These are phyloP conservation scores for Atherinosoma microstoma DNA, from an alignment of 2,797 vertebrate genomes.

Conservation along the genomic window DNA sequence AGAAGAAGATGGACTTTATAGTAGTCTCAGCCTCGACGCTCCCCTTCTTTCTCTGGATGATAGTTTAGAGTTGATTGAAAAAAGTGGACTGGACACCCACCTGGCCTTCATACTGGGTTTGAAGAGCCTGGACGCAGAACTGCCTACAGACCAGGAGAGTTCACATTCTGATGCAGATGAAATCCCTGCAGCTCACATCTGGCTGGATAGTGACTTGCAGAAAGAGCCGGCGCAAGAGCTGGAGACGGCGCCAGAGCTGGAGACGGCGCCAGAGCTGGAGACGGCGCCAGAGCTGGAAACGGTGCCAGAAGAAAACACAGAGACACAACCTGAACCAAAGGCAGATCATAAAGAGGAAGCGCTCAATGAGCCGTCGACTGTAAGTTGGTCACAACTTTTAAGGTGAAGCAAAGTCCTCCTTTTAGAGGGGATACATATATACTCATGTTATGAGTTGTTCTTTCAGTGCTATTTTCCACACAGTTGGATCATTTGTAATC, in stretches of 20 bases:
- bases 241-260: background rate
- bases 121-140: background rate
- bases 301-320: slow-evolving; percentile 24
- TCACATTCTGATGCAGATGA: slow-evolving; percentile 23
- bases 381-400: slow-evolving; percentile 5
- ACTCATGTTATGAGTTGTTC: too few species aligned
- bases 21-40: slow-evolving; percentile 61
- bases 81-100: slow-evolving; percentile 70
- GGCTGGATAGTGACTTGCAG: slow-evolving; percentile 44
- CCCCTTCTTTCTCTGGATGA: slow-evolving; percentile 81
- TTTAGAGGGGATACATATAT: too few species aligned
- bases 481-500: background rate
- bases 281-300: slow-evolving; percentile 8
- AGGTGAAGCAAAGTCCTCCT: background rate
- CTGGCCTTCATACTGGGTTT: slow-evolving; percentile 64
- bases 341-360: slow-evolving; percentile 41
- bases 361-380: slow-evolving; percentile 37
- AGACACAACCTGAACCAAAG: slow-evolving; percentile 19
- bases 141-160: background rate
- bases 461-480: too few species aligned
- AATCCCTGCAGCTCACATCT: slow-evolving; percentile 23
- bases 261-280: slow-evolving; percentile 14
- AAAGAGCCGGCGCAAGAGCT: slow-evolving; percentile 6
- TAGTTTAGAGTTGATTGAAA: slow-evolving; percentile 81
- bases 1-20: slow-evolving; percentile 60